phyloP scores from a whole-genome alignment of 2,888 invertebrate species.

The Timema podura region DNA sequence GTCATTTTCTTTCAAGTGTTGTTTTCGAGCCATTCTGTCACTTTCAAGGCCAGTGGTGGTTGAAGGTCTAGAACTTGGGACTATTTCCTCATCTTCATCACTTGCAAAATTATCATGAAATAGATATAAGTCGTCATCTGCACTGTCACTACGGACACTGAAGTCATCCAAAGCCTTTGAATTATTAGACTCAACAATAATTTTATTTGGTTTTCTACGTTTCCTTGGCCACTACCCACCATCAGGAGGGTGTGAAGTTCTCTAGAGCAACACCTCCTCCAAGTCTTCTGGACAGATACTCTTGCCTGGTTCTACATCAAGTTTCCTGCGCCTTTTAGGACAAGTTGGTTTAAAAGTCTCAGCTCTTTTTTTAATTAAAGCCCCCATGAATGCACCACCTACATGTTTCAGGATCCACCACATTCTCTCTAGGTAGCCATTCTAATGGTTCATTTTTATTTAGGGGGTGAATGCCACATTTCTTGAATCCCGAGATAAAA shows the following conservation, averaged over 20 bases:
- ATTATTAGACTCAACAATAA: not conserved
- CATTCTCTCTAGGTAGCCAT: conserved; percentile 9
- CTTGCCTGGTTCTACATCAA: conserved; percentile 19
- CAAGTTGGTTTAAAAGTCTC: not conserved
- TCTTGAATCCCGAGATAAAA: conserved; percentile 20
- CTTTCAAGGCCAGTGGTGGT: too few relatives aligned
- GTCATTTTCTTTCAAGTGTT: not conserved
- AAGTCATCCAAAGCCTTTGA: not conserved
- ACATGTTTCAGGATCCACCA: conserved; percentile 2
- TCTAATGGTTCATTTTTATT: conserved; percentile 9
- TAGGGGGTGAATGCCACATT: conserved; percentile 22
- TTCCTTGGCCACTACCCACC: not conserved
- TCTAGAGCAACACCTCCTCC: not conserved
- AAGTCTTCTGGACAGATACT: conserved; percentile 7
- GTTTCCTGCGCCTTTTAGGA: not conserved
- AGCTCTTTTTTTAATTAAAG: conserved; percentile 5
- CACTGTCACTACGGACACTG: not conserved
- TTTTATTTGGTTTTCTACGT: not conserved
- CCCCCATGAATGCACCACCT: not conserved
- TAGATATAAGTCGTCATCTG: not conserved
- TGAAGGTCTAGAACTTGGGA: too few relatives aligned
- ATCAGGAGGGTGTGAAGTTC: not conserved
- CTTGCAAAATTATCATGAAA: not conserved
- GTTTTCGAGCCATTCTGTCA: not conserved
- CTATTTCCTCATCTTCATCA: not conserved